Evolutionary conservation across 2,113 vertebrate species (phyloP).

Genomic region (Pogonocichla stellata): DNA sequence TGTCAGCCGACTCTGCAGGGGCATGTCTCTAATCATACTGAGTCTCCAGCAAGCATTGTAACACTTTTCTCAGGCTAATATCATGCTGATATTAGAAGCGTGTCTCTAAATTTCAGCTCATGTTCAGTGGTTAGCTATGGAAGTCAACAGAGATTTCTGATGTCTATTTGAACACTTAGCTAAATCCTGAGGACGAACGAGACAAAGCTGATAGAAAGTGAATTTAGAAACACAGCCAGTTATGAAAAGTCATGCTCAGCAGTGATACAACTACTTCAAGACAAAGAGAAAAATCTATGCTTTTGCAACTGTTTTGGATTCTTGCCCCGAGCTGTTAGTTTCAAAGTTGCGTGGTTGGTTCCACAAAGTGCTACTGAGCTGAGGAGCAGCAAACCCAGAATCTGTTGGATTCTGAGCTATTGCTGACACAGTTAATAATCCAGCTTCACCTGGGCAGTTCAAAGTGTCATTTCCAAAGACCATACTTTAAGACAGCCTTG

Average conservation of each 20-base stretch:
- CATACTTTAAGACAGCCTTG: neutral
- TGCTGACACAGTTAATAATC: neutral
- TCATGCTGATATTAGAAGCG: neutral
- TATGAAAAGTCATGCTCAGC: neutral
- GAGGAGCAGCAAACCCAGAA: neutral
- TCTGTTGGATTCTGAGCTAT: neutral
- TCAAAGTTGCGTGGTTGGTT: neutral
- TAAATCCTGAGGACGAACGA: neutral
- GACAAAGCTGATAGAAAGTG: neutral
- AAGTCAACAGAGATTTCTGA: neutral
- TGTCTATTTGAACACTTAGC: neutral
- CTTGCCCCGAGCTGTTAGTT: neutral
- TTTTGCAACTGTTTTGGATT: conserved; percentile 16
- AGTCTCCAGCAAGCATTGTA: neutral
- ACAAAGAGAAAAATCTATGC: neutral
- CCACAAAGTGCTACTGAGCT: neutral
- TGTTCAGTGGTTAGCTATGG: neutral
- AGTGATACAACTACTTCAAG: neutral
- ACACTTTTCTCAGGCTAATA: neutral
- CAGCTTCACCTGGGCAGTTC: neutral
- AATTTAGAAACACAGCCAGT: neutral
- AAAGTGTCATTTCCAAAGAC: neutral
- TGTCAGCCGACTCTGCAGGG: neutral
- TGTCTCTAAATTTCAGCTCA: neutral
- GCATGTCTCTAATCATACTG: neutral